phyloP scores from a whole-genome alignment of 2,797 vertebrate genomes.

The Phataginus tetradactyla region DNA sequence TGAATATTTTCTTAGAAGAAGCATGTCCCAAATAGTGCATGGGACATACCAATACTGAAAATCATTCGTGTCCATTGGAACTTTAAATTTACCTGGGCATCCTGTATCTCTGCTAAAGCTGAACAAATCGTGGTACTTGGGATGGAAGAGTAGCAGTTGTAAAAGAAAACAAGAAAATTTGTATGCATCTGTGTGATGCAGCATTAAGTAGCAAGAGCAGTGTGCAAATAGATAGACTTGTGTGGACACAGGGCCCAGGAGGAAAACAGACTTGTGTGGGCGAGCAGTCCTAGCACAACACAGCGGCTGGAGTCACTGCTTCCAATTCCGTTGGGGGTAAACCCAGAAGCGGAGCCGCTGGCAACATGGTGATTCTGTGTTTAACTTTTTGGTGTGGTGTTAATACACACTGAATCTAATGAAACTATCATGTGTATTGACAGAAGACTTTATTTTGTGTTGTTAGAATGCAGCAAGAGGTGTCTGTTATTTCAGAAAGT shows the following conservation, averaged over 20 bases:
- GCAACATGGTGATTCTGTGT: background rate
- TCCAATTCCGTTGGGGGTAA: fast-evolving
- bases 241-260: background rate
- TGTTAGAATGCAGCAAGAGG: background rate
- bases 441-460: background rate
- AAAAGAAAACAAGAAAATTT: background rate
- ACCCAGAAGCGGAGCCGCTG: background rate
- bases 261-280: background rate
- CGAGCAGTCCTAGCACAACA: background rate
- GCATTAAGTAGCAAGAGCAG: background rate
- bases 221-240: too few relatives aligned
- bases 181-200: background rate
- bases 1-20: background rate
- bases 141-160: background rate
- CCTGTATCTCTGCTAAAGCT: background rate
- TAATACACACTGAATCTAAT: background rate
- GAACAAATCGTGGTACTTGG: background rate
- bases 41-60: background rate
- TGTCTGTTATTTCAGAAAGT: background rate
- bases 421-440: background rate
- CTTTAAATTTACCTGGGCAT: background rate
- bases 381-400: background rate
- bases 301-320: background rate
- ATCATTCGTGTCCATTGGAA: background rate
- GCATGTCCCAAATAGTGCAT: background rate